Percentiles rank a stretch among this genome's conserved stretches.
These are phyloP conservation scores for Atta colombica DNA, from an alignment of 1,140 invertebrate genomes.

Conservation along the genomic window DNA sequence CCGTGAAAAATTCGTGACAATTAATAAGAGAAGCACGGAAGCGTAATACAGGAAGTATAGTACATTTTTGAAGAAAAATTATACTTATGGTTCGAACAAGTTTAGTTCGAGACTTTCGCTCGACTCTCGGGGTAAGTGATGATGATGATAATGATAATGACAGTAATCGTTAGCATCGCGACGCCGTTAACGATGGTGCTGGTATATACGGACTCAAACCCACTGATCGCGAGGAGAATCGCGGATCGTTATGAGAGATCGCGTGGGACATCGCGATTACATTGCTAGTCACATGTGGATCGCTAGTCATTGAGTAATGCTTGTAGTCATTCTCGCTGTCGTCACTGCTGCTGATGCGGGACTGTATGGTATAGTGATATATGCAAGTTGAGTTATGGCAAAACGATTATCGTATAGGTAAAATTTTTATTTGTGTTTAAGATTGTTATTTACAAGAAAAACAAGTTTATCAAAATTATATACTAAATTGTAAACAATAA, in stretches of 20 bases:
- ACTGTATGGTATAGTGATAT: conserved; percentile 63
- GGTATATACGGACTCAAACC: neutral
- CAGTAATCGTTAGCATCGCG: conserved; percentile 5
- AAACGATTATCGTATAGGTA: neutral
- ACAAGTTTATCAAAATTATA: neutral
- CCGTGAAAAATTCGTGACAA: neutral
- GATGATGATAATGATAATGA: neutral
- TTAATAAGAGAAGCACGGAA: conserved; percentile 35
- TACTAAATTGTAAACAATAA: neutral
- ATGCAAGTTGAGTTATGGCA: conserved; percentile 54
- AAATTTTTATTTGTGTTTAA: neutral
- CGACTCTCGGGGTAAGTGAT: neutral
- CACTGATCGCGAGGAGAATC: neutral
- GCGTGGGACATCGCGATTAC: conserved; percentile 24
- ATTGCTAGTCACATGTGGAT: conserved; percentile 67
- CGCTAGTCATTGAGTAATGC: conserved; percentile 71
- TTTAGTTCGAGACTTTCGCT: conserved; percentile 49
- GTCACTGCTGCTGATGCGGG: conserved; percentile 52
- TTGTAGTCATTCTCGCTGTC: conserved; percentile 69
- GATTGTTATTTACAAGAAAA: neutral
- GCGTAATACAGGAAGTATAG: conserved; percentile 32
- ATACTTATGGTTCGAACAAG: neutral
- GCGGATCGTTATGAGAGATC: neutral
- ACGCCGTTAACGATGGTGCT: neutral
- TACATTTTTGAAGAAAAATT: neutral